Base-by-base conservation (phyloP, 2,888 invertebrate genomes). In the Standfussiana lucernea region DNA sequence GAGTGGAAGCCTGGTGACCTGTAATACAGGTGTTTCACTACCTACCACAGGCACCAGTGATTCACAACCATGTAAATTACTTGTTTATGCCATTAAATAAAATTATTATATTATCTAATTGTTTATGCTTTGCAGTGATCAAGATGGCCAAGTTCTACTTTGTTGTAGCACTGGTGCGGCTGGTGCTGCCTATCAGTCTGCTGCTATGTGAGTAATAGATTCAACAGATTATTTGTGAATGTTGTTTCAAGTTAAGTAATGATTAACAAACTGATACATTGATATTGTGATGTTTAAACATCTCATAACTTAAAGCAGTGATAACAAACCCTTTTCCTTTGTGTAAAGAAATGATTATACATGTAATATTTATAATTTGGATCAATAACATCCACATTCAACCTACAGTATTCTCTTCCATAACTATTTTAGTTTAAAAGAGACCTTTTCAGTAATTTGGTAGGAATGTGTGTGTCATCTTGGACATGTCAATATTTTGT, bases 121-220 rank as follows among this genome's bases (percentile, higher is more conserved):
- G 76, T 76, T 70, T 75, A 80, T 88, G 88, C 56, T 89, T 92
- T 91, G 37, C 93, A 95, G 95, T 84, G 77, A 88, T 78, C 91
- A 94, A 82, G 86, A 95, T 95, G 95, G 83, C 93, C 79, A 92
- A 93, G 82, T 93, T 93, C 86, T 94, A 92, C 77, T 80, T 94
- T 72, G 85, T 93, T 50, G 76, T 94, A 82, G 80, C 95, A 83
- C 88, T 96, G 86, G 93, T 95, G 89, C 92, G 96, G 69, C 59
- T 95, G 73, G 90, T 96, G 79, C 90, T 96, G 73, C 96, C 96
- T 82, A 91, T 92, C 18, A 93, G 93, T 75, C 91, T 96, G 28
- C 89, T 96, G 50, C 85, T 96, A 13, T 94, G 96, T 96, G 91
- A 96, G 96, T 95, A 82, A 68, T 28, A 47, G 0, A 53, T n/a